Evolutionary conservation across 2,888 invertebrate genomes (phyloP).

Genomic region (Leptothorax acervorum): DNA sequence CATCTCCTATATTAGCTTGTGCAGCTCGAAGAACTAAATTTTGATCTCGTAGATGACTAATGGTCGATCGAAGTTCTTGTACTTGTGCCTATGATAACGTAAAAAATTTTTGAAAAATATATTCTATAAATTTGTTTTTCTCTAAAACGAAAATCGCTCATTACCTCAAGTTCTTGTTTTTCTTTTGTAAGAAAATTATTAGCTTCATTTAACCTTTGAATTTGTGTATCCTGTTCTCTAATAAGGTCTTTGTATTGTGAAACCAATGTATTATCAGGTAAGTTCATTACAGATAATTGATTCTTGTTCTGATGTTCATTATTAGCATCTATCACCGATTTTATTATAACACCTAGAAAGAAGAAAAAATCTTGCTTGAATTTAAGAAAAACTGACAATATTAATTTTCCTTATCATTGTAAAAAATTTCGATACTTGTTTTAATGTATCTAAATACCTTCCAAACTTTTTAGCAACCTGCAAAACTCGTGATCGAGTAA

Average conservation of each 20-base stretch:
- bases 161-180: slow-evolving; percentile 80
- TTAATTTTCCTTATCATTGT: not conserved
- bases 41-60: slow-evolving; percentile 93
- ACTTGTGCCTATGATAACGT: slow-evolving; percentile 84
- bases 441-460: slow-evolving; percentile 86
- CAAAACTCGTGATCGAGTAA: slow-evolving; percentile 98
- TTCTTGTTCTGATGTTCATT: slow-evolving; percentile 75
- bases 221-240: slow-evolving; percentile 93
- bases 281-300: slow-evolving; percentile 73
- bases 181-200: slow-evolving; percentile 77
- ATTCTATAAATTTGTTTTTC: slow-evolving; percentile 13
- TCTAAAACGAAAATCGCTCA: slow-evolving; percentile 23
- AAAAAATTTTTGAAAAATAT: not conserved
- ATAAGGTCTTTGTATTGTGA: slow-evolving; percentile 96
- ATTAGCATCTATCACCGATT: slow-evolving; percentile 85
- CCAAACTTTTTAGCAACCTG: slow-evolving; percentile 93
- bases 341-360: slow-evolving; percentile 86
- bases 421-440: slow-evolving; percentile 10
- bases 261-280: slow-evolving; percentile 85
- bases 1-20: slow-evolving; percentile 78
- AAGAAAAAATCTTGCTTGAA: slow-evolving; percentile 15
- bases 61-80: slow-evolving; percentile 90
- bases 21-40: slow-evolving; percentile 94
- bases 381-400: not conserved
- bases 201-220: slow-evolving; percentile 86